Percentiles rank a stretch among this genome's conserved stretches.
phyloP scores from a whole-genome alignment of 2,888 invertebrate genomes.

The Euzophera pinguis region DNA sequence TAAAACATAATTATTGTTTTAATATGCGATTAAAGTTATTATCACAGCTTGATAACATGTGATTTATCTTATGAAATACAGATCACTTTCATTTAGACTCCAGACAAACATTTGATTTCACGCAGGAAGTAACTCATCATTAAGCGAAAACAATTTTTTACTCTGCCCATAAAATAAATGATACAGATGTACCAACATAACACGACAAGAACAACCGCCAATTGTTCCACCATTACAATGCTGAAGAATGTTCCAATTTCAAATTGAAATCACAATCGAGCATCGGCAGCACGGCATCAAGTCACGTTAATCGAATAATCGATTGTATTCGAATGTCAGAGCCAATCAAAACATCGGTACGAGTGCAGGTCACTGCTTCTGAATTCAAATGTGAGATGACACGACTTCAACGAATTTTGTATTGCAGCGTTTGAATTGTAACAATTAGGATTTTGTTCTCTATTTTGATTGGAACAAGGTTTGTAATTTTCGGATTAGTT shows the following conservation, averaged over 20 bases:
- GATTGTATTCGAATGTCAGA: constrained; percentile 73
- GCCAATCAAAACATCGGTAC: constrained; percentile 72
- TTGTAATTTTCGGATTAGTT: constrained; percentile 17
- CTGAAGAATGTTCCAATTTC: constrained; percentile 25
- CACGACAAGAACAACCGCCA: constrained; percentile 10
- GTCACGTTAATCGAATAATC: constrained; percentile 70
- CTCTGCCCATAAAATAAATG: neutral
- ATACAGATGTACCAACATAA: constrained; percentile 8
- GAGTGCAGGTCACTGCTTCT: constrained; percentile 71
- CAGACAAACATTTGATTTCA: no score
- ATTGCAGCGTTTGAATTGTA: constrained; percentile 19
- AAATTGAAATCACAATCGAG: constrained; percentile 42
- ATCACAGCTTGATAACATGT: no score
- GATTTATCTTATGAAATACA: no score
- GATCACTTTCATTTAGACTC: no score
- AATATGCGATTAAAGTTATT: no score
- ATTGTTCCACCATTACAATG: constrained; percentile 10
- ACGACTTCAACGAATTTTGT: constrained; percentile 43
- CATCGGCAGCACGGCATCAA: constrained; percentile 51
- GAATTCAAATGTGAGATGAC: constrained; percentile 69
- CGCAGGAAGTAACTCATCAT: no score
- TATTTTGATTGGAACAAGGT: constrained; percentile 15
- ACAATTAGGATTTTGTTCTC: constrained; percentile 15
- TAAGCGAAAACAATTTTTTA: neutral
- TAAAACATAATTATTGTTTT: no score